These are phyloP conservation scores for Callimico goeldii DNA, from an alignment of 2,797 vertebrate species.

Conservation along the genomic window DNA sequence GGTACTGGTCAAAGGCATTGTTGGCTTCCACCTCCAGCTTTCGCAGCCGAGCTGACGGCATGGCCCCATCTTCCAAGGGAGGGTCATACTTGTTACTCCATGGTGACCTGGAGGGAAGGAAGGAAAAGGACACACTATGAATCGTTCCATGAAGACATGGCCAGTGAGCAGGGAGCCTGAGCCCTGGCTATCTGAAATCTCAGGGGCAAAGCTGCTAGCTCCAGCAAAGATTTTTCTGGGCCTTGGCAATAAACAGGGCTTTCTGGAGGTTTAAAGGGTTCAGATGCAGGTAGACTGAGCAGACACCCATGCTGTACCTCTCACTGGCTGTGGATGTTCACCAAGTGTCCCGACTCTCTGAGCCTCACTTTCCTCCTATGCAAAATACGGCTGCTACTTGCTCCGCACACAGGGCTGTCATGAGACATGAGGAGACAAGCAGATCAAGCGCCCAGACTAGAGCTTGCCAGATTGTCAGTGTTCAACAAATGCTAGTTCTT, in stretches of 20 bases:
- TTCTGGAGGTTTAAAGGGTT: not conserved
- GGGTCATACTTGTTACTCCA: constrained; percentile 99
- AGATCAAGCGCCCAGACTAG: not conserved
- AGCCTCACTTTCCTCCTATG: not conserved
- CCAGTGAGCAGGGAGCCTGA: fast-evolving
- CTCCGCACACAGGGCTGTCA: not conserved
- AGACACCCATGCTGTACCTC: fast-evolving
- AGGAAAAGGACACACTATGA: not conserved
- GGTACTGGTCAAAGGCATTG: constrained; percentile 99
- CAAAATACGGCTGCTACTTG: not conserved
- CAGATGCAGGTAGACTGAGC: not conserved
- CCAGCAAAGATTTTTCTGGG: not conserved
- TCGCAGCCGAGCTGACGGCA: constrained; percentile 97
- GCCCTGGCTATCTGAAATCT: not conserved
- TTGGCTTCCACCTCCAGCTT: constrained; percentile 99
- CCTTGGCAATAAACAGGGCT: not conserved
- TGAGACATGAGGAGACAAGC: not conserved
- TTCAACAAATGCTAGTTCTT: not conserved
- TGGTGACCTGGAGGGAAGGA: constrained; percentile 90
- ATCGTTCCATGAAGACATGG: fast-evolving
- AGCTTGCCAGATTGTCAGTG: not conserved
- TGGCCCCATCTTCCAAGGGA: constrained; percentile 97
- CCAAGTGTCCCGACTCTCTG: not conserved
- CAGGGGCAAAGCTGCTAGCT: not conserved
- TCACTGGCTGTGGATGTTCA: not conserved